Conservation (phyloP, 2,888 invertebrate genomes). For the Fragum fragum region DNA sequence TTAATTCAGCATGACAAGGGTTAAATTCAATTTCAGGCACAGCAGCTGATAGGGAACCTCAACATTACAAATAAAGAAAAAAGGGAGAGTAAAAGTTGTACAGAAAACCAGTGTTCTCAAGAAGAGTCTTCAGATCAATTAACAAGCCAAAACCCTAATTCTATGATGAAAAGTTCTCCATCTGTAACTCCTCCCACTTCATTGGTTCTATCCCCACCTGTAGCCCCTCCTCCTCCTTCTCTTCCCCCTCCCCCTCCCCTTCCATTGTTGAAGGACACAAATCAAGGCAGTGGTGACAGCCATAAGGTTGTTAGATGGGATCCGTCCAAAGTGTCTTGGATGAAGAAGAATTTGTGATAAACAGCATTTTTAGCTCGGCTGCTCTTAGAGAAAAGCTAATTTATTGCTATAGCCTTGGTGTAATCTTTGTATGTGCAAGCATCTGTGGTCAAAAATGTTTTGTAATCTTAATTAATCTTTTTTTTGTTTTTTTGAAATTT, state of each 20-base stretch:
- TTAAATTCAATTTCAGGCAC: constrained; percentile 45
- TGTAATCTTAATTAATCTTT: too few species aligned
- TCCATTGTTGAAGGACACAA: neutral
- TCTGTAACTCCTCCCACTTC: too few species aligned
- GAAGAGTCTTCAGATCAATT: too few species aligned
- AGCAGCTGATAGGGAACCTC: constrained; percentile 44
- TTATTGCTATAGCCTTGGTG: too few species aligned
- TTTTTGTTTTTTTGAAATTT: too few species aligned
- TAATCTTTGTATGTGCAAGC: too few species aligned
- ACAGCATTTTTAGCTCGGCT: too few species aligned
- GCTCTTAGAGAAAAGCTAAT: too few species aligned
- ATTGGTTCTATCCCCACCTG: neutral
- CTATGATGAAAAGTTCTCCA: too few species aligned
- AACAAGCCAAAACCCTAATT: too few species aligned
- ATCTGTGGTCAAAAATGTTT: too few species aligned
- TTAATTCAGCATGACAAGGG: too few species aligned
- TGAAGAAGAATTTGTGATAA: constrained; percentile 72
- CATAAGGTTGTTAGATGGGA: constrained; percentile 68
- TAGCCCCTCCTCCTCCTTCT: constrained; percentile 37
- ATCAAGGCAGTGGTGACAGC: neutral
- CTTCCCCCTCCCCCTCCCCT: constrained; percentile 31
- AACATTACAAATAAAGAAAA: constrained; percentile 11
- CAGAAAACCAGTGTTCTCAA: neutral
- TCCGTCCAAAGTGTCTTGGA: constrained; percentile 77
- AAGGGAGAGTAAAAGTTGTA: neutral